Evolutionary conservation across 2,888 invertebrate genomes (phyloP).

Genomic region (Coleophora deauratella): DNA sequence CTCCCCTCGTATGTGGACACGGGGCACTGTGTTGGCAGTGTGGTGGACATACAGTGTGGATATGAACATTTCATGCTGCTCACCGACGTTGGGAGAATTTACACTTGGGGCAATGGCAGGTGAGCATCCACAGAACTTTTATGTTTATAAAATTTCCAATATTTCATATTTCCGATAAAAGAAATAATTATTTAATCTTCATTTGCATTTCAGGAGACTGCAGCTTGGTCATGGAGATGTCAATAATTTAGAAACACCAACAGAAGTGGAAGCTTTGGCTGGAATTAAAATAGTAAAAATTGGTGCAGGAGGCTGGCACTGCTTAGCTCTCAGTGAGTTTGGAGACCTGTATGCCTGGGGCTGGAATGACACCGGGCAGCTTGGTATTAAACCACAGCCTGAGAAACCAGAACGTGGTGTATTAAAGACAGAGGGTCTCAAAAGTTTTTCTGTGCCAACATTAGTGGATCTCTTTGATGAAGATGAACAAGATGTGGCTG

Average conservation of each 20-base stretch:
- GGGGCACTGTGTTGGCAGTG: slow-evolving; percentile 59
- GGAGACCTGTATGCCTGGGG: slow-evolving; percentile 95
- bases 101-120: slow-evolving; percentile 89
- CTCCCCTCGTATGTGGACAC: slow-evolving; percentile 77
- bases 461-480: slow-evolving; percentile 50
- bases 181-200: slow-evolving; percentile 3
- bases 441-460: slow-evolving; percentile 45
- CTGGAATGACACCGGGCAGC: slow-evolving; percentile 90
- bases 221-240: slow-evolving; percentile 89
- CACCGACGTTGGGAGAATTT: slow-evolving; percentile 81
- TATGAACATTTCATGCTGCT: slow-evolving; percentile 86
- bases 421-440: slow-evolving; percentile 19
- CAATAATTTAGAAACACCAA: slow-evolving; percentile 76
- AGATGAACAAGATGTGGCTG: slow-evolving; percentile 52
- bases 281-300: slow-evolving; percentile 83
- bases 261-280: slow-evolving; percentile 80
- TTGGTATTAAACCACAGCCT: slow-evolving; percentile 76
- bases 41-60: slow-evolving; percentile 81
- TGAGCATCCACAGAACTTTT: slow-evolving; percentile 32
- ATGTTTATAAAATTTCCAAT: too few relatives aligned
- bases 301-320: slow-evolving; percentile 91
- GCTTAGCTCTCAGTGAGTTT: slow-evolving; percentile 81
- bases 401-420: slow-evolving; percentile 18
- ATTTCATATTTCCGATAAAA: too few relatives aligned
- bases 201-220: slow-evolving; percentile 78